Conservation (phyloP, 2,888 invertebrate genomes). For the Ypsolopha sequella region DNA sequence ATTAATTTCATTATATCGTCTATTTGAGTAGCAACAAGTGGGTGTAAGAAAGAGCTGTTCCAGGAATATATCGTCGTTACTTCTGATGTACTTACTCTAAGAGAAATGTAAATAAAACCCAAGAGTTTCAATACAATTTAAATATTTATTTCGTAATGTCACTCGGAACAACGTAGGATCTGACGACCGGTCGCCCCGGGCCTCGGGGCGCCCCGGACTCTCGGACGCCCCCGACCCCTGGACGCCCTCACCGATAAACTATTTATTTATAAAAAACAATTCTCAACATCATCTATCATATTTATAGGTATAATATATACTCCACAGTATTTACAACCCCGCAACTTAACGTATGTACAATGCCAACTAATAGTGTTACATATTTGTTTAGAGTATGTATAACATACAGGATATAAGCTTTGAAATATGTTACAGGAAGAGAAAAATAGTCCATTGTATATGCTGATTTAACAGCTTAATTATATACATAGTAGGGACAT, state of each 20-base stretch:
- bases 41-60: not conserved
- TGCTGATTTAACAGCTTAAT: conserved; percentile 20
- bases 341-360: conserved; percentile 59
- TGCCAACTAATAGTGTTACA: conserved; percentile 34
- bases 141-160: conserved; percentile 69
- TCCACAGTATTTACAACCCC: conserved; percentile 56
- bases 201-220: conserved; percentile 34
- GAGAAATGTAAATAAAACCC: conserved; percentile 30
- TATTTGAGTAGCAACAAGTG: not conserved
- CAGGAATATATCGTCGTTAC: not conserved
- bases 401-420: conserved; percentile 52
- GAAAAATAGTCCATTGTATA: conserved; percentile 37
- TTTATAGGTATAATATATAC: conserved; percentile 25
- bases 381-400: conserved; percentile 43
- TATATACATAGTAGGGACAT: conserved; percentile 54
- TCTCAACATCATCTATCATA: conserved; percentile 47
- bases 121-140: conserved; percentile 51
- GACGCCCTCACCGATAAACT: conserved; percentile 44
- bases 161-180: conserved; percentile 59
- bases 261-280: conserved; percentile 58
- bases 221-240: conserved; percentile 15
- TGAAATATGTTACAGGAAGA: conserved; percentile 54
- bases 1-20: not conserved
- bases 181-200: conserved; percentile 48
- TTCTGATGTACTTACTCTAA: not conserved